Evolutionary conservation across 2,797 vertebrate species (phyloP).

Genomic region (Cyclura pinguis): DNA sequence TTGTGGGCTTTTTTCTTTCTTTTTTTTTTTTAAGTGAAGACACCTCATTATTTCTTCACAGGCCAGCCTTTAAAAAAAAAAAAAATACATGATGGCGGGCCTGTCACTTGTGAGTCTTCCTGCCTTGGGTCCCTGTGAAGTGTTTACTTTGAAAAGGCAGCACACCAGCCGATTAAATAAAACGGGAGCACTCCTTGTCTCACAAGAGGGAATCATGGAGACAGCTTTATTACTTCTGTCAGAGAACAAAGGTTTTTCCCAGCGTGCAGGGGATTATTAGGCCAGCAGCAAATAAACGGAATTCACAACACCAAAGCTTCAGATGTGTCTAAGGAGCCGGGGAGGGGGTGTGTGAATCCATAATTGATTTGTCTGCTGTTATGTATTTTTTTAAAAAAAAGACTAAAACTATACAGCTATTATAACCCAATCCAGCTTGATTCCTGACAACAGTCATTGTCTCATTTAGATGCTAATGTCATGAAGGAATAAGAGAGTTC

Average conservation of each 20-base stretch:
- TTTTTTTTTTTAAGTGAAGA: constrained; percentile 67
- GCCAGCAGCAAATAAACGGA: constrained; percentile 80
- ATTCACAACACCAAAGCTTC: constrained; percentile 73
- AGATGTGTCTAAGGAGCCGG: constrained; percentile 68
- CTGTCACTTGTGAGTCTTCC: constrained; percentile 74
- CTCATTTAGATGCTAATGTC: constrained; percentile 47
- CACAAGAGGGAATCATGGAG: constrained; percentile 80
- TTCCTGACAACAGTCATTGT: constrained; percentile 8
- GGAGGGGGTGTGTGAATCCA: constrained; percentile 44
- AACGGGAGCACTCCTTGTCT: constrained; percentile 77
- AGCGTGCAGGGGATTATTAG: constrained; percentile 81
- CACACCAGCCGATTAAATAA: constrained; percentile 82
- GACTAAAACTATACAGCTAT: constrained; percentile 48
- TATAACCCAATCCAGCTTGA: constrained; percentile 32
- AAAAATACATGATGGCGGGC: constrained; percentile 58
- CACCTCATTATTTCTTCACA: constrained; percentile 71
- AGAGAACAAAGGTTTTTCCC: constrained; percentile 83
- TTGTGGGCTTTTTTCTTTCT: background rate
- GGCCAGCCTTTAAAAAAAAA: constrained; percentile 55
- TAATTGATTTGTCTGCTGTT: constrained; percentile 79
- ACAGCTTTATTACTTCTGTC: constrained; percentile 86
- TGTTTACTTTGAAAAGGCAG: constrained; percentile 83
- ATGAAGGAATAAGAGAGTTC: background rate
- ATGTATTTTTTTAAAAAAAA: constrained; percentile 39
- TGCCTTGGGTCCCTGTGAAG: constrained; percentile 77